phyloP scores from a whole-genome alignment of 2,797 vertebrate genomes.

The Nyctalus aviator region DNA sequence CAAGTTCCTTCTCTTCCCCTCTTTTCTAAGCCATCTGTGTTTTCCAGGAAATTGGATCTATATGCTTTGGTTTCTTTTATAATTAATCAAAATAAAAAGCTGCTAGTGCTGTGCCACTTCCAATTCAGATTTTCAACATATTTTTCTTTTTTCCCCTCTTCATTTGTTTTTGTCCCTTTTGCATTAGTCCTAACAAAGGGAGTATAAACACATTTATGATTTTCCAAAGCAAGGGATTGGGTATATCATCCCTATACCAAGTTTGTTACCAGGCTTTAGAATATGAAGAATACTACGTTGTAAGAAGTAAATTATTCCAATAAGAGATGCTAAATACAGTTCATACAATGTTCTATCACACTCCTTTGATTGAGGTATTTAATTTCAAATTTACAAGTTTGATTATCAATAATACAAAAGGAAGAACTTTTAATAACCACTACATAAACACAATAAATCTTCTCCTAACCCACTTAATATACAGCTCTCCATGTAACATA shows the following conservation, averaged over 20 bases:
- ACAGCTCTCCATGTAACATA: neutral
- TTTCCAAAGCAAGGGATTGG: neutral
- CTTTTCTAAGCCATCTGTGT: neutral
- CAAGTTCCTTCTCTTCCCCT: neutral
- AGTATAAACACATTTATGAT: neutral
- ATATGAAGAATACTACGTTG: neutral
- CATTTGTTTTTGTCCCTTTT: neutral
- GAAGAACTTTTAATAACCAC: neutral
- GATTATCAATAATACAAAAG: neutral
- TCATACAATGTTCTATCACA: neutral
- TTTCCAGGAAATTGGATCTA: neutral
- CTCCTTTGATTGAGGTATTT: neutral
- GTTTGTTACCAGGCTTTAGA: neutral
- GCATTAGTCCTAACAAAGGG: neutral
- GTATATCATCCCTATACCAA: neutral
- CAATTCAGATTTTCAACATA: constrained; percentile 9
- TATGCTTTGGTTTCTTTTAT: neutral
- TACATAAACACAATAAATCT: neutral
- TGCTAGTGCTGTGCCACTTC: neutral
- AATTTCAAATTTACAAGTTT: neutral
- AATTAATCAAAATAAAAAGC: neutral
- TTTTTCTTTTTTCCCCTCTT: neutral
- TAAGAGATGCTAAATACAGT: neutral
- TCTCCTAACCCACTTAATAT: neutral
- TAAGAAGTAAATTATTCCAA: neutral